Evolutionary conservation across 92 coral and sea anemone species (phyloP).

Genomic region (Umimayanthus chanpuru): DNA sequence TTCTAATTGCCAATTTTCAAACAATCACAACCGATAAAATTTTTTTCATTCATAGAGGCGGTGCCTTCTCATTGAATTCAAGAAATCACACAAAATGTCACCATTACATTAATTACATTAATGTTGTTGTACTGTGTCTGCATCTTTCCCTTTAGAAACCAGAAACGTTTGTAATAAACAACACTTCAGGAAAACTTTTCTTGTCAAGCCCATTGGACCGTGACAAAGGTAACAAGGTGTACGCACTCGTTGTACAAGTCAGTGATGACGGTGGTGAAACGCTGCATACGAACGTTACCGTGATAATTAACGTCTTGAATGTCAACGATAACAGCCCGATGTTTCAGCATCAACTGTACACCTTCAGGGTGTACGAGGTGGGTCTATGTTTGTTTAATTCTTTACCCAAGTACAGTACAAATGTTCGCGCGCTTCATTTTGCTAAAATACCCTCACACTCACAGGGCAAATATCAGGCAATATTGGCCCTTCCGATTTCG

Average conservation of each 20-base stretch:
- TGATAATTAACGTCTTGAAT: conserved; percentile 55
- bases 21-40: not conserved
- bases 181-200: conserved; percentile 7
- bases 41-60: not conserved
- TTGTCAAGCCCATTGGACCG: conserved; percentile 17
- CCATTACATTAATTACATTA: not conserved
- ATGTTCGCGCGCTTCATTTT: too few relatives aligned
- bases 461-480: too few relatives aligned
- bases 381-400: not conserved
- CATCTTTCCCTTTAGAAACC: conserved; percentile 10
- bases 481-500: too few relatives aligned
- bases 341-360: conserved; percentile 50
- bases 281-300: conserved; percentile 28
- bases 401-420: too few relatives aligned
- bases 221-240: not conserved
- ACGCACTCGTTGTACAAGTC: conserved; percentile 23
- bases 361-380: conserved; percentile 43
- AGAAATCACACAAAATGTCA: too few relatives aligned
- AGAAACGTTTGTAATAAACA: conserved; percentile 2
- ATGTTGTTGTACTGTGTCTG: not conserved
- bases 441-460: too few relatives aligned
- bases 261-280: conserved; percentile 16
- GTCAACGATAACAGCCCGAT: conserved; percentile 66
- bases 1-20: too few relatives aligned
- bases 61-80: too few relatives aligned